Conservation (phyloP, 2,113 vertebrate species). For the Ariopsis seemanni region DNA sequence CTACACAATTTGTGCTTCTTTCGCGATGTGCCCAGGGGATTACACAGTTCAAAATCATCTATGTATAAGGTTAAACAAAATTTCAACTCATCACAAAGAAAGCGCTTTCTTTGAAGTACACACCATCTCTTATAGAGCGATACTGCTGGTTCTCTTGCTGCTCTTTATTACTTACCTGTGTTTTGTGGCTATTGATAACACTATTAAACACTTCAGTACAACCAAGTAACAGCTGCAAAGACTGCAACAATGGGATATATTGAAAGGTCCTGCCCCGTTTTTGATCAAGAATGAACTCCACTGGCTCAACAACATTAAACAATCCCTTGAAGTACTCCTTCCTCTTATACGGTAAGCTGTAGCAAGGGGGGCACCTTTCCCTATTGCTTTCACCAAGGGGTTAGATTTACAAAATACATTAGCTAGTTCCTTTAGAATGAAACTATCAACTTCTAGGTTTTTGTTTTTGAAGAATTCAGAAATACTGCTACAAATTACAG, state of each 20-base stretch:
- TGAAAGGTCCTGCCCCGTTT: background rate
- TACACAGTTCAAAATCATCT: too few relatives aligned
- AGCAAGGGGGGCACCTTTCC: constrained; percentile 15
- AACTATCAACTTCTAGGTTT: background rate
- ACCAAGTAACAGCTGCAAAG: background rate
- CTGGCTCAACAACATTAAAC: background rate
- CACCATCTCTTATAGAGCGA: background rate
- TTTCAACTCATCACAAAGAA: too few relatives aligned
- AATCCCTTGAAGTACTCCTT: constrained; percentile 40
- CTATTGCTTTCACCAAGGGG: constrained; percentile 19
- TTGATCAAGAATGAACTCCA: constrained; percentile 25
- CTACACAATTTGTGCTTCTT: too few relatives aligned
- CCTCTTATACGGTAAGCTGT: constrained; percentile 34
- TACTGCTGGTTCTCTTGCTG: background rate
- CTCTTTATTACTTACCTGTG: background rate
- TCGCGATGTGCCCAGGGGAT: too few relatives aligned
- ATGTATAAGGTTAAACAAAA: too few relatives aligned
- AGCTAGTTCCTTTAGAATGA: constrained; percentile 35
- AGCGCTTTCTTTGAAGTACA: too few relatives aligned
- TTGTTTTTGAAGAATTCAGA: constrained; percentile 38
- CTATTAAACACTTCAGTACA: background rate
- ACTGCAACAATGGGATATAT: background rate
- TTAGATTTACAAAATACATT: constrained; percentile 29
- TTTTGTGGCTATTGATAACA: background rate
- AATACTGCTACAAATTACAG: constrained; percentile 13